Percentiles rank a stretch among this genome's conserved stretches.
Evolutionary conservation across 2,797 vertebrate genomes (phyloP).

Genomic region (Corythornis leucogaster): DNA sequence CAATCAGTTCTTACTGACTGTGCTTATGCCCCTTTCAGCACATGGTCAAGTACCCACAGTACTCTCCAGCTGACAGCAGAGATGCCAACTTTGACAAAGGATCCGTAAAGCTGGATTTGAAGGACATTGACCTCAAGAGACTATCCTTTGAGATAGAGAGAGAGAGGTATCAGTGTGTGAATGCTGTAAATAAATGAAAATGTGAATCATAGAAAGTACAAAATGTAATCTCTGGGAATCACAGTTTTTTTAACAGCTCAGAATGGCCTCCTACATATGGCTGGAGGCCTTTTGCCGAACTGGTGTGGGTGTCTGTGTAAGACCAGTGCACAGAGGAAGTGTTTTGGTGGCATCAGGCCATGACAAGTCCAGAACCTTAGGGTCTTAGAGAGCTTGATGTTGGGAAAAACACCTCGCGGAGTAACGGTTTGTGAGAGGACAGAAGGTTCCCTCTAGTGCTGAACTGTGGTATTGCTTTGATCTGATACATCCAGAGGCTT

Average conservation of each 20-base stretch:
- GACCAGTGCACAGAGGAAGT: neutral
- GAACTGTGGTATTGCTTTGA: neutral
- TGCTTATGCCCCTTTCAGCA: conserved; percentile 36
- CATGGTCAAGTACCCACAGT: conserved; percentile 78
- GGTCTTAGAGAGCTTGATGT: neutral
- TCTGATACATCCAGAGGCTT: neutral
- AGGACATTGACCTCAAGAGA: conserved; percentile 93
- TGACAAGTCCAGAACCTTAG: neutral
- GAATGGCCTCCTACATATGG: neutral
- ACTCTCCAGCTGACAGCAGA: conserved; percentile 74
- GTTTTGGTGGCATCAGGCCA: neutral
- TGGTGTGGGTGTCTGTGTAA: neutral
- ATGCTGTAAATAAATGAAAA: neutral
- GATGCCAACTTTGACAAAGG: conserved; percentile 80
- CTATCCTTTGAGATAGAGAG: conserved; percentile 94
- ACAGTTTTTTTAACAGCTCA: neutral
- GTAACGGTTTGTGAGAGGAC: neutral
- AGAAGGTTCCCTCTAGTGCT: conserved; percentile 38
- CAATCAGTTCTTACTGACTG: neutral
- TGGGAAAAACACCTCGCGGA: neutral
- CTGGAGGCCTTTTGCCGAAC: neutral
- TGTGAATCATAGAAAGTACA: neutral
- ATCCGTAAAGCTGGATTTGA: conserved; percentile 84
- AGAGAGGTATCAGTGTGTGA: conserved; percentile 81
- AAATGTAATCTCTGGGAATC: neutral